Percentiles rank a stretch among this genome's conserved stretches.
Conservation (phyloP, 2,113 vertebrate species). For the Scatophagus argus region DNA sequence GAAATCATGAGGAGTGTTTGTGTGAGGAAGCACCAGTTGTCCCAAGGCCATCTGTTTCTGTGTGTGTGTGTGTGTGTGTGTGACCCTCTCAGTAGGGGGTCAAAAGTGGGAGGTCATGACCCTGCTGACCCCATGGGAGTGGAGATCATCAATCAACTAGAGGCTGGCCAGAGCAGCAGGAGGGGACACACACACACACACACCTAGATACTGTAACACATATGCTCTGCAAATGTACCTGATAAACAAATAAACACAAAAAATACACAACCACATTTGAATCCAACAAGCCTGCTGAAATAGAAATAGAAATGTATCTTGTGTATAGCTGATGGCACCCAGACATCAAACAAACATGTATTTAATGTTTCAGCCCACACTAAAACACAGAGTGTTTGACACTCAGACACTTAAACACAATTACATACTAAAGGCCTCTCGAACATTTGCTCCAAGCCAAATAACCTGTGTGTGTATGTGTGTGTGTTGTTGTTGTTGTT, state of each 20-base stretch:
- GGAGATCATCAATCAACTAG: slow-evolving; percentile 82
- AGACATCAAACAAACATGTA: neutral
- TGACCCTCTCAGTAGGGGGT: slow-evolving; percentile 72
- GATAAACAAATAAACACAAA: neutral
- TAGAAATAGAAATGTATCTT: neutral
- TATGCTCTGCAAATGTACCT: neutral
- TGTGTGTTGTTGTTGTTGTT: slow-evolving; percentile 14
- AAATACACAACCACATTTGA: slow-evolving; percentile 6
- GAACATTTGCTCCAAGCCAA: slow-evolving; percentile 20
- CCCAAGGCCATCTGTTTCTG: slow-evolving; percentile 79
- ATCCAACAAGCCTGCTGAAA: neutral
- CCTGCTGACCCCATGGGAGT: slow-evolving; percentile 77
- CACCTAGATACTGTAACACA: slow-evolving; percentile 57
- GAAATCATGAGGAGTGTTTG: slow-evolving; percentile 38
- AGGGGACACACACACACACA: slow-evolving; percentile 49
- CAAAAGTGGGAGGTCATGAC: slow-evolving; percentile 80
- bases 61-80: slow-evolving; percentile 46
- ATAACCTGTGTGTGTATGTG: neutral
- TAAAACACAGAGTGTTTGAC: slow-evolving; percentile 13
- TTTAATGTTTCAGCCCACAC: neutral
- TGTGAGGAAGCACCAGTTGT: slow-evolving; percentile 68
- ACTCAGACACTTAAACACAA: neutral
- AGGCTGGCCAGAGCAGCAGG: slow-evolving; percentile 76
- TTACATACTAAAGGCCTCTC: neutral
- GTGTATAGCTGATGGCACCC: neutral